Evolutionary conservation across 2,797 vertebrate genomes (phyloP).

Genomic region (Pantherophis vulpinus): DNA sequence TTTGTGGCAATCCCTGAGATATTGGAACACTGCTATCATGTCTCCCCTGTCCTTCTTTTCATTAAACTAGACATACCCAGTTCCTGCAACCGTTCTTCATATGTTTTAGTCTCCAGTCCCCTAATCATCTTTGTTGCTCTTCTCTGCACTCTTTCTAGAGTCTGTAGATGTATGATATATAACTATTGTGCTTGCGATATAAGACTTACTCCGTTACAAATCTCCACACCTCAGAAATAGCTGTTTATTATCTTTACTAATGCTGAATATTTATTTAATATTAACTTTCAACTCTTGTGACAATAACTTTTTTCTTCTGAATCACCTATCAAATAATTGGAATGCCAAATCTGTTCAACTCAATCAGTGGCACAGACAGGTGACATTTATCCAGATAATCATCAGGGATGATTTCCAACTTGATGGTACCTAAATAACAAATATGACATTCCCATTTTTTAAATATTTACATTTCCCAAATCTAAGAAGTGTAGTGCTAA

Average conservation of each 20-base stretch:
- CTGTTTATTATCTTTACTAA: background rate
- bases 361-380: background rate
- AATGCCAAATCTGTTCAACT: background rate
- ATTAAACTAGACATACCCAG: too few species aligned
- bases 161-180: background rate
- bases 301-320: background rate
- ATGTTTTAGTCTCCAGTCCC: too few species aligned
- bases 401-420: background rate
- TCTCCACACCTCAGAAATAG: background rate
- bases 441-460: background rate
- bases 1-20: too few species aligned
- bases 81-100: too few species aligned
- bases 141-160: too few species aligned
- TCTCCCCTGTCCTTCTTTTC: too few species aligned
- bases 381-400: background rate
- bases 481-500: background rate
- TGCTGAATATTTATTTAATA: background rate
- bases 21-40: too few species aligned
- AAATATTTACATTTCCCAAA: background rate
- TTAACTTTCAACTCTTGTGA: background rate
- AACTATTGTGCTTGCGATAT: background rate
- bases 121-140: too few species aligned
- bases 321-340: background rate
- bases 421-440: background rate
- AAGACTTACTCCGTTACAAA: background rate